Percentiles rank a stretch among this genome's conserved stretches.
Conservation (phyloP, 2,888 invertebrate genomes). For the Limnephilus lunatus region DNA sequence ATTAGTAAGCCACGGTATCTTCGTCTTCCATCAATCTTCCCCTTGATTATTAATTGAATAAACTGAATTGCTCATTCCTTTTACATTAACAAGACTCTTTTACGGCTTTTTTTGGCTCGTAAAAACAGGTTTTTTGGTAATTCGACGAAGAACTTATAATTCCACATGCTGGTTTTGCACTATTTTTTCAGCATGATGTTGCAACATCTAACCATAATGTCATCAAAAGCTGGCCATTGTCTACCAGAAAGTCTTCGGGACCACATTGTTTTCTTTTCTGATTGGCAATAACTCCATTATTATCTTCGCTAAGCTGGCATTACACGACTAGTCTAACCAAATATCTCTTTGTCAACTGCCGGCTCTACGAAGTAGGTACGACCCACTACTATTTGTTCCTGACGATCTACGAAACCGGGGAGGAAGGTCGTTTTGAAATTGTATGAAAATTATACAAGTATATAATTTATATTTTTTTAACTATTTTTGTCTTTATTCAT, state of each 20-base stretch:
- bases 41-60: no score
- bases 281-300: not conserved
- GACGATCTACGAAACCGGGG: not conserved
- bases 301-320: not conserved
- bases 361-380: not conserved
- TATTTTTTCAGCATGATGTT: not conserved
- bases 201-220: not conserved
- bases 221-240: not conserved
- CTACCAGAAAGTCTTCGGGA: not conserved
- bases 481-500: no score
- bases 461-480: no score
- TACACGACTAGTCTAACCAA: not conserved
- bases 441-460: no score
- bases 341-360: not conserved
- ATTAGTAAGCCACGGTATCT: no score
- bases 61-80: no score
- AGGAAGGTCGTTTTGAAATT: not conserved
- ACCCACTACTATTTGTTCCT: not conserved
- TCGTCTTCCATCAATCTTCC: no score
- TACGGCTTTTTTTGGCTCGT: no score
- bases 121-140: no score
- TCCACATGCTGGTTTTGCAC: no score
- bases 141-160: no score
- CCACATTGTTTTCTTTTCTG: not conserved
- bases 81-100: no score